Conservation (phyloP, 2,113 vertebrate genomes). For the Chionodraco myersi region DNA sequence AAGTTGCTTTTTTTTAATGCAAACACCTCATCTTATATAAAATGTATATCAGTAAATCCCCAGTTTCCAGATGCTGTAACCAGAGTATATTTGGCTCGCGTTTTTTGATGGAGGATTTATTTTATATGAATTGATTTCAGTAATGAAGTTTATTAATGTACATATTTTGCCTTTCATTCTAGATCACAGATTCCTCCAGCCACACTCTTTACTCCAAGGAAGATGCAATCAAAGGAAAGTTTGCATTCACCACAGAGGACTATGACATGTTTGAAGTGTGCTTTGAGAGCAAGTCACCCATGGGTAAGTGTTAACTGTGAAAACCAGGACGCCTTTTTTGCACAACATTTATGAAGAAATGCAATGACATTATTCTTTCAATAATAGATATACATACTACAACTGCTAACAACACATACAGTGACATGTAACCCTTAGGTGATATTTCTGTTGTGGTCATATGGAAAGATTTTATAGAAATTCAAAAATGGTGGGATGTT, state of each 20-base stretch:
- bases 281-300: conserved; percentile 95
- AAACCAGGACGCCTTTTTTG: not conserved
- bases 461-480: too few relatives aligned
- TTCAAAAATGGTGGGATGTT: too few relatives aligned
- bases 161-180: conserved; percentile 29
- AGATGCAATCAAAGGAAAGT: conserved; percentile 96
- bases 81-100: too few relatives aligned
- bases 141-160: not conserved
- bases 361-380: not conserved
- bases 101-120: too few relatives aligned
- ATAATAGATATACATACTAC: not conserved
- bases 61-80: not conserved
- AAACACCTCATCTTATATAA: not conserved
- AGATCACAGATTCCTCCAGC: conserved; percentile 97
- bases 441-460: too few relatives aligned
- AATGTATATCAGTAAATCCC: not conserved
- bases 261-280: conserved; percentile 99
- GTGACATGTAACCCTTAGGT: too few relatives aligned
- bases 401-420: not conserved
- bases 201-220: conserved; percentile 98
- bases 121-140: not conserved
- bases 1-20: not conserved
- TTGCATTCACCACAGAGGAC: conserved; percentile 98
- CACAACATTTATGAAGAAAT: not conserved
- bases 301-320: conserved; percentile 86